phyloP scores from a whole-genome alignment of 2,797 vertebrate species.

The Momotus momota region DNA sequence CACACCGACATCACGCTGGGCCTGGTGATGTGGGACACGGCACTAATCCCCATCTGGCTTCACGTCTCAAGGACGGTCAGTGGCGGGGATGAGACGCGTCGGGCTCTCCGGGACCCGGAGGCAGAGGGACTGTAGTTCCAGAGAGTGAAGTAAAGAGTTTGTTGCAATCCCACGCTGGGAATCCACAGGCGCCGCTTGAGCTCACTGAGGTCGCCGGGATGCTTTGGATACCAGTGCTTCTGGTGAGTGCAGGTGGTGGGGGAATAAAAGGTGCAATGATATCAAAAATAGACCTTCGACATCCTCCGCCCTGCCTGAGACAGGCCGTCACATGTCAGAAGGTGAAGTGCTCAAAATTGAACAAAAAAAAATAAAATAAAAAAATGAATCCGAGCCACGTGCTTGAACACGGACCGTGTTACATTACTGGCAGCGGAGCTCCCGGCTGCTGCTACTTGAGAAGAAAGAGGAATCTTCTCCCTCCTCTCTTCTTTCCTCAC shows the following conservation, averaged over 20 bases:
- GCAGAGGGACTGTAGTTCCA: neutral
- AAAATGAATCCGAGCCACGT: neutral
- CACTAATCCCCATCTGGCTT: accelerated
- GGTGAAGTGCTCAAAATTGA: neutral
- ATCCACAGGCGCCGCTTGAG: neutral
- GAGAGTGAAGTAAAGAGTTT: neutral
- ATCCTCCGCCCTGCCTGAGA: neutral
- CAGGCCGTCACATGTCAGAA: neutral
- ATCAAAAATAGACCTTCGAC: neutral
- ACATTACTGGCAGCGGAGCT: neutral
- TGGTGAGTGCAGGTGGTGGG: neutral
- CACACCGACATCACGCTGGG: accelerated
- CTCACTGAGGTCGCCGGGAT: neutral
- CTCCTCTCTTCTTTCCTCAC: neutral
- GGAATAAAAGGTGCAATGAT: neutral
- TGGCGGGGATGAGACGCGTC: accelerated
- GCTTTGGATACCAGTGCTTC: neutral
- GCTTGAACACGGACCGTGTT: accelerated
- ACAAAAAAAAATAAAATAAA: too few species aligned
- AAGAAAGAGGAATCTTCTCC: neutral
- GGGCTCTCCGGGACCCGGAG: neutral
- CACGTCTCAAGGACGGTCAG: accelerated
- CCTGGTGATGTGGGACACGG: neutral
- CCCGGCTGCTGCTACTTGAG: neutral
- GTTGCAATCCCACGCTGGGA: neutral